Conservation (phyloP, 2,113 vertebrate species). For the Narcine bancroftii region DNA sequence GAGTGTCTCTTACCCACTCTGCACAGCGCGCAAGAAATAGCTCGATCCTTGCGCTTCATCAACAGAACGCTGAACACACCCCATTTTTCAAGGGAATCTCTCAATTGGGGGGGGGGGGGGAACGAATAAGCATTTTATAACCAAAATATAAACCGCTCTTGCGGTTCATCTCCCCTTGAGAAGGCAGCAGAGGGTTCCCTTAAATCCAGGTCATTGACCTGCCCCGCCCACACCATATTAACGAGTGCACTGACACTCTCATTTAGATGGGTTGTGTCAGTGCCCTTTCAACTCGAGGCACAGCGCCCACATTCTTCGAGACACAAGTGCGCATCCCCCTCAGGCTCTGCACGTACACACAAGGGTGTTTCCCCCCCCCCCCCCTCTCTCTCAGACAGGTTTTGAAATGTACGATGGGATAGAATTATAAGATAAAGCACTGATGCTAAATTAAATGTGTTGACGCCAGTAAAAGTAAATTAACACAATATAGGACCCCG, state of each 20-base stretch:
- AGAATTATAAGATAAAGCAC: neutral
- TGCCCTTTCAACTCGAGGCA: neutral
- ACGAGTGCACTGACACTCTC: neutral
- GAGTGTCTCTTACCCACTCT: neutral
- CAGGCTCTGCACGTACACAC: neutral
- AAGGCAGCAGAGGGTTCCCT: slow-evolving; percentile 14
- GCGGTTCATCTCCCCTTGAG: no score
- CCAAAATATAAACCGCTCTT: no score
- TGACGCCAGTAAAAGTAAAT: neutral
- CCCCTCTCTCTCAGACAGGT: neutral
- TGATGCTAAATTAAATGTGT: neutral
- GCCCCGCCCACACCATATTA: neutral
- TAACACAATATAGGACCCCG: neutral
- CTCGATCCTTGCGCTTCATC: neutral
- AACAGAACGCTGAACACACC: neutral
- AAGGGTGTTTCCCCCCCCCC: no score
- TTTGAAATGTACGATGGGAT: slow-evolving; percentile 22
- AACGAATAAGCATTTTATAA: neutral
- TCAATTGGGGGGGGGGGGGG: neutral
- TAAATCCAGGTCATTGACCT: neutral
- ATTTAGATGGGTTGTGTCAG: neutral
- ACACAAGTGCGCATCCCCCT: neutral
- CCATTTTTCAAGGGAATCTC: neutral
- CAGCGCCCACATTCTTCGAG: slow-evolving; percentile 14
- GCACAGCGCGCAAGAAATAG: neutral